Evolutionary conservation across 92 coral and sea anemone species (phyloP), one percentile per base, ranked within the genome.

Genomic region (Porites rus): DNA sequence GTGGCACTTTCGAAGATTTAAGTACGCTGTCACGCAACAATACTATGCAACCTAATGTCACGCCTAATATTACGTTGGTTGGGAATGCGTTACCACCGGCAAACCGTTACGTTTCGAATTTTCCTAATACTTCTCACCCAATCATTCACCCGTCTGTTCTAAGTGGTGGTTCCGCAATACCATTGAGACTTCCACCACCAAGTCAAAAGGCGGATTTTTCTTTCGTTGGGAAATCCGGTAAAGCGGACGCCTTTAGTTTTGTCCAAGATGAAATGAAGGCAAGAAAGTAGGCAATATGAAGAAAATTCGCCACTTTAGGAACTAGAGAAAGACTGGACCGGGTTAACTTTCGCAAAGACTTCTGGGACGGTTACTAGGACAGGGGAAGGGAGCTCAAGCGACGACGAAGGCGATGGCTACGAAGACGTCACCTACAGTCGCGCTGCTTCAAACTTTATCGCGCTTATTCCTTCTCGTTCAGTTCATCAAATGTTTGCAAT

Each of bases 231-330:
- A 95, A 93, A 82, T 89, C 99, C 4, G 79, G 88, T 60, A 90
- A 86, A 60, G 88, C 79, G 25, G 96, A 91, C 50, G 99, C 99
- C 11, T 97, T 97, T 80, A 96, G 96, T 67, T 97, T 97, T 81
- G 97, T 97, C 17, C 95, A 88, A 77, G 98, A 97, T 59, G 99
- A 97, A 87, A 97, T 97, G 77, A 89, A 79, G 78, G 97, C 98
- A 10, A 91, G 96, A 64, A 97, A 97, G 69, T 74, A 65, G 75
- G 51, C 7, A 2, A 53, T 52, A 17, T 7, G 7, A 6, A 19
- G 0, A n/a, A 50, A 17, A 0, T 43, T 50, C 10, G 53, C 25
- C 31, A 58, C 17, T 2, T 8, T 58, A 56, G 17, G 3, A 38
- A 38, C 46, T 38, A 38, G 46, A 38, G 4, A 38, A 38, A 38